Evolutionary conservation across 2,888 invertebrate species (phyloP), one percentile per base, ranked within the genome.

Genomic region (Marasmarcha lunaedactyla): DNA sequence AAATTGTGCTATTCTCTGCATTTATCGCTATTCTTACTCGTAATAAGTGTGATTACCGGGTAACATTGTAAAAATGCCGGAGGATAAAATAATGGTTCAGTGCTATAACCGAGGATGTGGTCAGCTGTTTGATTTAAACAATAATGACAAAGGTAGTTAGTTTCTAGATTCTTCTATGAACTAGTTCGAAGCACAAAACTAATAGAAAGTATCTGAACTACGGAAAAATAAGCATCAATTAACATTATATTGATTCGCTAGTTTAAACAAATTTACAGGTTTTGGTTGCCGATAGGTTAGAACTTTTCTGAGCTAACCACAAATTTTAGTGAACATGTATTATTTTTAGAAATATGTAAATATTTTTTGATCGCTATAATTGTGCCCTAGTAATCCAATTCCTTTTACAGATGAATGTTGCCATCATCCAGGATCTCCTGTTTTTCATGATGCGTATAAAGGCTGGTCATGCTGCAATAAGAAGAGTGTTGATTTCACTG

Each of bases 381-480:
- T 13, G n/a, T 10, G n/a, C n/a, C n/a, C n/a, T 33, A 27, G 6
- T 11, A 9, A 2, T 33, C 9, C 1, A 13, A 26, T 15, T 35
- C 14, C 39, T 35, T 33, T 41, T 38, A 20, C 38, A 97, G 97
- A 92, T 61, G 88, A 91, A 13, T 99, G 99, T 70, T 74, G 87
- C 38, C 92, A 92, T 76, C 99, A 99, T 73, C 95, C 98, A 10
- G 98, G 98, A 0, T 81, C 84, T 14, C 98, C 98, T 0, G 89
- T 94, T 38, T 99, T 99, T 65, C 99, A 99, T 60, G 99, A 99
- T 74, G 98, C 97, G 0, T 95, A 98, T 66, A 99, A 99, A 76
- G 95, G 95, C 7, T 99, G 99, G 99, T 92, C 95, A 0, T 99
- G 99, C 65, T 99, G 99, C 67, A 94, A 94, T 47, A 97, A 96